phyloP scores from a whole-genome alignment of 2,113 vertebrate species.

The Dipodomys merriami region DNA sequence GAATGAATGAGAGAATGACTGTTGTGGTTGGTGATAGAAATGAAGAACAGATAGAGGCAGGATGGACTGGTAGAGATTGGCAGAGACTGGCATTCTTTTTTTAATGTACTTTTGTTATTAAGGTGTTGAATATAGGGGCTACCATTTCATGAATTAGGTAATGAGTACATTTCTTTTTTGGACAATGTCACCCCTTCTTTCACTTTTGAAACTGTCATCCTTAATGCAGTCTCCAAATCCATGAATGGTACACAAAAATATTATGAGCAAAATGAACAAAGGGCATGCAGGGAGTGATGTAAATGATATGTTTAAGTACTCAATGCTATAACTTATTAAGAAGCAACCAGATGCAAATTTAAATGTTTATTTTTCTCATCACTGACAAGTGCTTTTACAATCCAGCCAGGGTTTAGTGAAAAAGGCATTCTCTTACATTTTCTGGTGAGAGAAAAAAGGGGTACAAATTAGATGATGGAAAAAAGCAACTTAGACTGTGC shows the following conservation, averaged over 20 bases:
- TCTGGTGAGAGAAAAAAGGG: background rate
- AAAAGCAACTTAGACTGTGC: background rate
- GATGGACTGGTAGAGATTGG: background rate
- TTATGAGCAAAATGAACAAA: background rate
- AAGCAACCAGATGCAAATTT: background rate
- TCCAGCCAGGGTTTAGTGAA: background rate
- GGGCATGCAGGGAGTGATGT: background rate
- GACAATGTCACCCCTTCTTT: too few species aligned
- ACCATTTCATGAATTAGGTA: too few species aligned
- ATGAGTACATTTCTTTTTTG: too few species aligned
- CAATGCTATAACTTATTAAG: background rate
- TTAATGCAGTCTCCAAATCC: background rate
- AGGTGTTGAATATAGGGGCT: too few species aligned
- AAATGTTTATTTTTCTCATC: background rate
- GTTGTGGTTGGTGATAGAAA: background rate
- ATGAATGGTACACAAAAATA: background rate
- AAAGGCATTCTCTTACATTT: background rate
- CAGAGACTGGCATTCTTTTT: background rate
- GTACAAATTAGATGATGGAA: background rate
- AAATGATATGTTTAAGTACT: background rate
- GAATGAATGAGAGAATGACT: background rate
- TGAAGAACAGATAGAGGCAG: background rate
- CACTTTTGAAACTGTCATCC: background rate
- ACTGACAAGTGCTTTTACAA: constrained; percentile 41
- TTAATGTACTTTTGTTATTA: too few species aligned